A percentile compares a stretch with the other conserved stretches of the same genome.
Evolutionary conservation across 2,113 vertebrate species (phyloP).

Genomic region (Salvelinus sp.): DNA sequence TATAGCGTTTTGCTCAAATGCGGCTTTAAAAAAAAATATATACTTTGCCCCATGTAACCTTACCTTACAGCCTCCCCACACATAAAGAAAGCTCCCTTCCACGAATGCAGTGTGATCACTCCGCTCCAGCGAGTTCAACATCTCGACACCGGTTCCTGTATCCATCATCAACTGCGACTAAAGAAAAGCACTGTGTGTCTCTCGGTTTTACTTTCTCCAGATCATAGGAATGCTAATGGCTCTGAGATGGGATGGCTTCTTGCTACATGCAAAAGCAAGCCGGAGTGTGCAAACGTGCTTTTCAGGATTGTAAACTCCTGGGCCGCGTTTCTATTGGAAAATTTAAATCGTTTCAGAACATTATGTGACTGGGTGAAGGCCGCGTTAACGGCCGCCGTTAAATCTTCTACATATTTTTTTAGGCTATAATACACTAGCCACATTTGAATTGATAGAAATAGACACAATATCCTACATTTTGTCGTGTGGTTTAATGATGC

Average conservation of each 20-base stretch:
- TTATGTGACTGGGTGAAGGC: neutral
- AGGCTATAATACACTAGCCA: too few species aligned
- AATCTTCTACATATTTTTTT: too few species aligned
- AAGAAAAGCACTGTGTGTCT: neutral
- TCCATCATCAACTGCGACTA: slow-evolving; percentile 45
- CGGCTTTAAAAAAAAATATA: neutral
- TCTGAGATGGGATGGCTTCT: neutral
- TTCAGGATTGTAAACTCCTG: neutral
- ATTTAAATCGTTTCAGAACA: slow-evolving; percentile 14
- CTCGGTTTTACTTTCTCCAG: slow-evolving; percentile 13
- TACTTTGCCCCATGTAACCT: slow-evolving; percentile 41
- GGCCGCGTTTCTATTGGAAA: neutral
- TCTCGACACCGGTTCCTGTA: slow-evolving; percentile 6
- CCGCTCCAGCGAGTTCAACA: slow-evolving; percentile 76
- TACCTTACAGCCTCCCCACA: slow-evolving; percentile 94
- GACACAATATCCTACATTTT: too few species aligned
- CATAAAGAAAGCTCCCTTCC: slow-evolving; percentile 78
- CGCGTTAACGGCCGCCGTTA: too few species aligned
- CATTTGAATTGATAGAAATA: too few species aligned
- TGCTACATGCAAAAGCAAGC: neutral
- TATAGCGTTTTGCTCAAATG: too few species aligned
- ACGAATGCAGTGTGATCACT: slow-evolving; percentile 89
- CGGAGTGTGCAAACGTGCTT: neutral
- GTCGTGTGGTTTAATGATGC: too few species aligned
- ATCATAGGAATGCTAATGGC: slow-evolving; percentile 1